Evolutionary conservation across 2,888 invertebrate species (phyloP), one percentile per base, ranked within the genome.

Genomic region (Sesia bembeciformis): DNA sequence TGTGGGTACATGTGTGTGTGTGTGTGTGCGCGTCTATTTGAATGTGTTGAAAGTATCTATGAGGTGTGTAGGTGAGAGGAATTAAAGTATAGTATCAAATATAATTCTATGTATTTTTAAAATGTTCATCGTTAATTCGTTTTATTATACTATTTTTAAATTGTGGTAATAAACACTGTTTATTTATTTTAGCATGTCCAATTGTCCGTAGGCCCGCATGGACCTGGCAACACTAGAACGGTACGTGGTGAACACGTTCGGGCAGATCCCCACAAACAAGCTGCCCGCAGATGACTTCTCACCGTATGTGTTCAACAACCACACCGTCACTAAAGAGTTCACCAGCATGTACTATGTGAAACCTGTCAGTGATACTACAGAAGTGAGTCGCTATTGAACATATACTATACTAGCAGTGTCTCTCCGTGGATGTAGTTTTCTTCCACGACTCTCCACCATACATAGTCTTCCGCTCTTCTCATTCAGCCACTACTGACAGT

Each of bases 301-400:
- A 5, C 58, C 67, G 6, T 92, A 78, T 68, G 57, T 65, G 40
- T 89, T 83, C 72, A 75, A 68, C 23, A 86, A 86, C 0, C 81
- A 87, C 53, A 67, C 84, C 39, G 91, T 94, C 8, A 93, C 92
- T 4, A 82, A 91, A 0, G 83, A 90, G 50, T 95, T 95, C 73
- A 88, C 89, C 52, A 93, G 91, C 72, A 85, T 95, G 0, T 95
- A 93, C 74, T 94, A 93, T 70, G 91, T 97, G 0, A 93, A 94
- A 67, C 94, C 96, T 0, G 89, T 94, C 5, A 93, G 93, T 62
- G 94, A 95, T 70, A 87, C 93, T 6, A 92, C 92, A 58, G 92
- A 94, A 87, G 92, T 94, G 58, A 82, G 78, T n/a, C n/a, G n/a
- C n/a, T n/a, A n/a, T n/a, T n/a, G n/a, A n/a, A n/a, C n/a, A n/a